Conservation (phyloP, 2,113 vertebrate species). For the Cepphus grylle region DNA sequence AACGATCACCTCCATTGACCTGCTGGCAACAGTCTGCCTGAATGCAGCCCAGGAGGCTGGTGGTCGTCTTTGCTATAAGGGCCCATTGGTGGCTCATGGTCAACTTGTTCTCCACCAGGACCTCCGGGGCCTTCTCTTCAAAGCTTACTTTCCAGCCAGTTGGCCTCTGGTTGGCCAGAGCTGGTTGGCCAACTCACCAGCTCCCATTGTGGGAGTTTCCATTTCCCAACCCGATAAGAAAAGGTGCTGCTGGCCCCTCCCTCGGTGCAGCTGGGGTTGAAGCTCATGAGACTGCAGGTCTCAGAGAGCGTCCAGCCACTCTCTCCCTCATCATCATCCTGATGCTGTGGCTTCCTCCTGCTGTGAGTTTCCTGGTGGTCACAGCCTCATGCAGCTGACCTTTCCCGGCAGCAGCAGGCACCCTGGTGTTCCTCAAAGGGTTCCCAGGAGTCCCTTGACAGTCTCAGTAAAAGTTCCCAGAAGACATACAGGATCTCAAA, state of each 20-base stretch:
- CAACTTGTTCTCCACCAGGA: not conserved
- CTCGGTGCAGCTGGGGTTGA: not conserved
- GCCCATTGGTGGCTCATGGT: not conserved
- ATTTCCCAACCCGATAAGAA: fast-evolving
- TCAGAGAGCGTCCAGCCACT: not conserved
- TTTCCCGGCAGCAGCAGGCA: not conserved
- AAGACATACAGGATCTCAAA: not conserved
- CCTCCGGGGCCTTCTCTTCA: not conserved
- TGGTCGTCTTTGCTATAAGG: not conserved
- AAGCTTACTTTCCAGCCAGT: not conserved
- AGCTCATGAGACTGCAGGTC: not conserved
- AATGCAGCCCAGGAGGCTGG: not conserved
- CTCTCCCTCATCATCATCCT: not conserved
- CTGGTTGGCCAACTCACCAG: not conserved
- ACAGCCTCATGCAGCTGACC: fast-evolving
- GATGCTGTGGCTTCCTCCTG: not conserved
- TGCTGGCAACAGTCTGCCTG: fast-evolving
- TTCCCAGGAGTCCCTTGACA: not conserved
- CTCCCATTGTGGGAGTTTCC: not conserved
- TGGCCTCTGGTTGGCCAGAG: not conserved
- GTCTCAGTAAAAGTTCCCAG: not conserved
- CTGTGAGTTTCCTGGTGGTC: not conserved
- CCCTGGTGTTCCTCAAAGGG: not conserved
- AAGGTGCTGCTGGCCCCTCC: not conserved
- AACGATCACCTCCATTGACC: not conserved